phyloP scores from a whole-genome alignment of 2,797 vertebrate genomes.

The Enoplosus armatus region DNA sequence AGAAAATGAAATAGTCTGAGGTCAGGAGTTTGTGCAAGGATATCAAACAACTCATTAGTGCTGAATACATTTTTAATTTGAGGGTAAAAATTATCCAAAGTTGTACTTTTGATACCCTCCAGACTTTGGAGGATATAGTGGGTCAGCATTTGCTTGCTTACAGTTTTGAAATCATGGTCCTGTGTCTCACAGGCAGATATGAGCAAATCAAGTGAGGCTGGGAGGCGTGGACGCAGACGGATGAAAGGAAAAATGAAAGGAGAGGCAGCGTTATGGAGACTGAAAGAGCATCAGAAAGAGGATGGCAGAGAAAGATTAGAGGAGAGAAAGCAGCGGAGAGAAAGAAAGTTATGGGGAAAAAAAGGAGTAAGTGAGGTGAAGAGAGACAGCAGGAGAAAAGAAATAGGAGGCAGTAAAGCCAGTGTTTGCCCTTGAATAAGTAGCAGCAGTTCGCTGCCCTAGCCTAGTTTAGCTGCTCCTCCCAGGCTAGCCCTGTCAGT shows the following conservation, averaged over 20 bases:
- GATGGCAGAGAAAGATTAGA: slow-evolving; percentile 13
- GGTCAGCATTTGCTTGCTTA: neutral
- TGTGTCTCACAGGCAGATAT: slow-evolving; percentile 9
- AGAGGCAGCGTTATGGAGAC: neutral
- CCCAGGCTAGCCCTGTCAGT: slow-evolving; percentile 45
- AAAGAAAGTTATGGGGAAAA: slow-evolving; percentile 13
- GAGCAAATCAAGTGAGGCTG: slow-evolving; percentile 2
- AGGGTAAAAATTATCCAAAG: neutral
- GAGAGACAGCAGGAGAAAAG: neutral
- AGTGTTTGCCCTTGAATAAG: slow-evolving; percentile 59
- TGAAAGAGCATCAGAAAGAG: slow-evolving; percentile 19
- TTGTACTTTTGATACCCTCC: neutral
- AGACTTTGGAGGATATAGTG: neutral
- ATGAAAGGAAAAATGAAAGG: slow-evolving; percentile 6
- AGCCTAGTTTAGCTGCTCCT: slow-evolving; percentile 65
- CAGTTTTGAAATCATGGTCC: neutral
- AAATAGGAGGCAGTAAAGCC: slow-evolving; percentile 17
- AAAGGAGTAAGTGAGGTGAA: slow-evolving; percentile 7
- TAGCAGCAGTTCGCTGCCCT: slow-evolving; percentile 42
- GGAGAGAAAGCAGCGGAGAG: slow-evolving; percentile 8
- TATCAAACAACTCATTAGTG: neutral
- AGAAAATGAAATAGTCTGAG: neutral
- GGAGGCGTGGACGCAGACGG: neutral
- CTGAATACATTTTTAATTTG: neutral
- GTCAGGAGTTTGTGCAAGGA: neutral